phyloP scores from a whole-genome alignment of 2,113 vertebrate genomes.

The Lagenorhynchus albirostris region DNA sequence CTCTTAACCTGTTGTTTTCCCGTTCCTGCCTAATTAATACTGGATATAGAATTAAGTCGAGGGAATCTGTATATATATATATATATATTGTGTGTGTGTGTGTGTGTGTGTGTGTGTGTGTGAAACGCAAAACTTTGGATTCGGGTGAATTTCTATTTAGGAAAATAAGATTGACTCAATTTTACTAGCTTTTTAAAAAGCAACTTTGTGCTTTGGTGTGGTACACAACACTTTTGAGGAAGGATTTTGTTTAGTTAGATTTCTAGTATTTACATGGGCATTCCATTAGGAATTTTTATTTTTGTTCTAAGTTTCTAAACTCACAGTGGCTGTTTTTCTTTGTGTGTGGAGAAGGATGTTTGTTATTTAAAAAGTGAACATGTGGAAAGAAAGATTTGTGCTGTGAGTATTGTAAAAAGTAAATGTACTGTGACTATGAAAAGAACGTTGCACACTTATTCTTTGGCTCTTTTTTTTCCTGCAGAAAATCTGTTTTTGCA shows the following conservation, averaged over 20 bases:
- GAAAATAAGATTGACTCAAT: neutral
- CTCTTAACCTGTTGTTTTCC: neutral
- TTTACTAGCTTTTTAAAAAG: neutral
- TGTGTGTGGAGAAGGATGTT: neutral
- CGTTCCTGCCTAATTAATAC: neutral
- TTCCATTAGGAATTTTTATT: neutral
- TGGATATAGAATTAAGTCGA: neutral
- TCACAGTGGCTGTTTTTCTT: neutral
- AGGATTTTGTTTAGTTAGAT: neutral
- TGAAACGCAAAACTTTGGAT: neutral
- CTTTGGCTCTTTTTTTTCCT: neutral
- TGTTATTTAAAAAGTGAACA: slow-evolving; percentile 15
- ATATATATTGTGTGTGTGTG: too few species aligned
- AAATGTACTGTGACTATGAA: neutral
- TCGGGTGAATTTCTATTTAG: neutral
- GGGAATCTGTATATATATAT: neutral
- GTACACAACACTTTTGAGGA: neutral
- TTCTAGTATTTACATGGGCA: neutral
- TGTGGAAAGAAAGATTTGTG: neutral
- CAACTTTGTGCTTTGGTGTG: neutral
- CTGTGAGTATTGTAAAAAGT: neutral
- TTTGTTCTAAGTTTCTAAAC: neutral
- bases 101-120: neutral
- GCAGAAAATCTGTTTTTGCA: neutral
- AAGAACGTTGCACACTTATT: neutral